A percentile compares a stretch with the other conserved stretches of the same genome.
Conservation (phyloP, 1,140 invertebrate species). For the Phocides pigmalion region DNA sequence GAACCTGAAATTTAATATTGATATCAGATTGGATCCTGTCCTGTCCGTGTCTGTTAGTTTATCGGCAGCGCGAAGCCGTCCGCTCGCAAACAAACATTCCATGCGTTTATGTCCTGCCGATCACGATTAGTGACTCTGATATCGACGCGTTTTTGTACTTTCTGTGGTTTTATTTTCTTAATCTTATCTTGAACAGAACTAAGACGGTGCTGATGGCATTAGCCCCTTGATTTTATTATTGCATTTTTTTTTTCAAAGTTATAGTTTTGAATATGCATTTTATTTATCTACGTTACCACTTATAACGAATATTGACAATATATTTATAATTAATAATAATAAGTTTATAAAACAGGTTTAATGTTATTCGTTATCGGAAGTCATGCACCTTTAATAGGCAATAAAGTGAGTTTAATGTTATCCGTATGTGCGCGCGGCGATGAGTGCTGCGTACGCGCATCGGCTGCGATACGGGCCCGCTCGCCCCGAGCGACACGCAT, state of each 20-base stretch:
- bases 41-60: background rate
- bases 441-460: background rate
- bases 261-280: too few species aligned
- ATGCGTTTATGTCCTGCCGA: slow-evolving; percentile 18
- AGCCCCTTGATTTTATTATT: too few species aligned
- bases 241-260: too few species aligned
- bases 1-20: too few species aligned
- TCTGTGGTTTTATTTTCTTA: background rate
- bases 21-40: background rate
- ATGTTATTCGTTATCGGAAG: slow-evolving; percentile 12
- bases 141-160: background rate
- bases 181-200: background rate
- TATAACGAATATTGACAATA: background rate
- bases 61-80: background rate
- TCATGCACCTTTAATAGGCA: background rate
- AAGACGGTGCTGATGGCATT: too few species aligned
- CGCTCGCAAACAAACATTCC: slow-evolving; percentile 16
- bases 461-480: background rate
- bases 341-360: slow-evolving; percentile 4
- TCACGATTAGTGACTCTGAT: slow-evolving; percentile 6
- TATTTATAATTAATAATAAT: background rate
- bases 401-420: slow-evolving; percentile 5
- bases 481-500: background rate
- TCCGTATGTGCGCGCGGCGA: background rate
- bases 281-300: too few species aligned